Evolutionary conservation across 92 coral and sea anemone species (phyloP), one percentile per base, ranked within the genome.

Genomic region (Hydrozoanthus gracilis): DNA sequence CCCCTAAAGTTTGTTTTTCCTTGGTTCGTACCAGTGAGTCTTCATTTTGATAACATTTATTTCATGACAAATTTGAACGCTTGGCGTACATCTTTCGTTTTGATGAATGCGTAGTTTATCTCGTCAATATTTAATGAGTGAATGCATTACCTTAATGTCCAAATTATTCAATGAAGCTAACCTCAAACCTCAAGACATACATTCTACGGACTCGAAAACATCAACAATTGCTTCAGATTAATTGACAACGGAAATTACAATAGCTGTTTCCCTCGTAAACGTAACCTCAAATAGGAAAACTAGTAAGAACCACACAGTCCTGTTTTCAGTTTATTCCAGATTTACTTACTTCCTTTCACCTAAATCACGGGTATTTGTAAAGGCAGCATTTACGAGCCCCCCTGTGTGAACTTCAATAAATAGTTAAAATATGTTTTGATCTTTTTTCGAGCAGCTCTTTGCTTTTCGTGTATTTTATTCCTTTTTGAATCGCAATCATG

Each of bases 51-150:
- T 77, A 62, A 60, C 60, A 51, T 75, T 17, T 75, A 46, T 62
- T 75, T 51, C 61, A 74, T 48, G 11, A 49, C 69, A 27, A 77
- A 55, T n/a, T 52, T 18, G 35, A 39, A 50, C 65, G 66, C 67
- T 60, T 77, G 17, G 69, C 44, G 9, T 54, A 77, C 82, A 77
- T 27, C 58, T 77, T 77, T 39, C 51, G 51, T 54, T 52, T 77
- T 54, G 54, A 76, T 54, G 66, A 44, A 13, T 52, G 65, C 67
- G 50, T 44, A 76, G 82, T 56, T 77, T 77, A 17, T 60, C 1
- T 54, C 12, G 50, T 77, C 35, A 77, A 77, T 77, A 14, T 77
- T 77, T 77, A 77, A 77, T 77, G 44, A 27, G 67, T 18, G 11
- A 14, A 20, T 47, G 68, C 44, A 77, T 55, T 77, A 56, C 82